Conservation (phyloP, 1,140 invertebrate species). For the Philaenus spumarius region DNA sequence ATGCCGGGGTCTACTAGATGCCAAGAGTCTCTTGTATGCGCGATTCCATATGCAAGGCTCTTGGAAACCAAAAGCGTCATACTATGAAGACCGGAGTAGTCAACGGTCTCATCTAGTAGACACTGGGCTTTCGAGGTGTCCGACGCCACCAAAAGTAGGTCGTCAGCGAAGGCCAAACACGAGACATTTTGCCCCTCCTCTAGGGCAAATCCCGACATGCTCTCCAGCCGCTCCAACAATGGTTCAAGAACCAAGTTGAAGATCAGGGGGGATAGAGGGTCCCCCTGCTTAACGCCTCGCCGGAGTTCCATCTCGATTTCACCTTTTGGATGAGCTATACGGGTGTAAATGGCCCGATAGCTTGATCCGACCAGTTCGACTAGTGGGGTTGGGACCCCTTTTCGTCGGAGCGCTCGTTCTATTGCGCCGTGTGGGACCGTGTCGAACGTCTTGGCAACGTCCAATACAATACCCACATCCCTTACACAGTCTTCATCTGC, state of each 20-base stretch:
- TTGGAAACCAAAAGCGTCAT: background rate
- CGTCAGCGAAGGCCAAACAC: constrained; percentile 17
- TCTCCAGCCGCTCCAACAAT: constrained; percentile 15
- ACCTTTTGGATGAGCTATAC: constrained; percentile 2
- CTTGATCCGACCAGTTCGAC: background rate
- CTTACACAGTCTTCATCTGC: background rate
- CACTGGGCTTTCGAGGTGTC: background rate
- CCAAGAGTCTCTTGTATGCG: constrained; percentile 5
- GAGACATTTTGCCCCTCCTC: background rate
- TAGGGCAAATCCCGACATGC: background rate
- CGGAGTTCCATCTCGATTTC: background rate
- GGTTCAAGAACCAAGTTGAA: constrained; percentile 35
- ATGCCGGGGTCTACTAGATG: constrained; percentile 17
- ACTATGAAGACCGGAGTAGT: background rate
- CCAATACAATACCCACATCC: constrained; percentile 26
- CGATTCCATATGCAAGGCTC: constrained; percentile 13
- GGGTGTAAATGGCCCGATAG: background rate
- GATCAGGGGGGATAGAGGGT: constrained; percentile 32
- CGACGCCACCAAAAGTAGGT: constrained; percentile 12
- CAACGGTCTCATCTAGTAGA: background rate
- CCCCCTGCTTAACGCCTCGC: constrained; percentile 36
- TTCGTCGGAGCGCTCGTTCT: background rate
- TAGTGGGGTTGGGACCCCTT: background rate
- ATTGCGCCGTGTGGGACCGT: constrained; percentile 16
- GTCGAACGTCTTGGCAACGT: constrained; percentile 35